Base-by-base conservation (phyloP, 1,140 invertebrate genomes). In the Arctopsyche grandis region DNA sequence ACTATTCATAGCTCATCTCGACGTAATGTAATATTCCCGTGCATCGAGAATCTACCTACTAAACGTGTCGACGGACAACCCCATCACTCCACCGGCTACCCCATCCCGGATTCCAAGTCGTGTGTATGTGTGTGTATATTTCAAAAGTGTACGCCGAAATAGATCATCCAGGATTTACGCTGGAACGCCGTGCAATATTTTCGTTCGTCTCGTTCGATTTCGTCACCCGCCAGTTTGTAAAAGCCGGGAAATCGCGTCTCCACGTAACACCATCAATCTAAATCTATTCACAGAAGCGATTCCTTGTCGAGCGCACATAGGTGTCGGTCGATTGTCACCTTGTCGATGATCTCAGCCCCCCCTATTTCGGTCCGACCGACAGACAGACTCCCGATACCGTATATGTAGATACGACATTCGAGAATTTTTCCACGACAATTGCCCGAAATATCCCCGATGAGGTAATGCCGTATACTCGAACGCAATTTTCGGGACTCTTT, bases 371-470 rank as follows among this genome's bases (percentile, higher is more conserved):
- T 82, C 69, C 10, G 7, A 38, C 12, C 43, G 26, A 43, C 75
- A 44, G 21, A n/a, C 22, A 66, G 10, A 12, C 24, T 10, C 29
- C 26, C 60, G n/a, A 70, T 75, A 70, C 81, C 81, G 76, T 82
- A 82, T 82, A 82, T 69, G 81, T 74, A 75, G 78, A 79, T 82
- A 22, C 24, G 81, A 82, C 73, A 82, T 82, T 79, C 75, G 81
- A 82, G 81, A 82, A 14, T 82, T 82, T 79, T 66, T 43, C 22
- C 75, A 76, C 78, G 73, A 58, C 77, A 78, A 82, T 81, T 77
- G 70, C 22, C 74, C 12, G 75, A 44, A 75, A 69, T 81, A 74
- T 69, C 56, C 12, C 69, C 48, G 81, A 78, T 82, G 81, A 82
- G 81, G 75, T 82, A 82, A 82, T 75, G 69, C 29, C 21, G 44